phyloP scores from a whole-genome alignment of 2,797 vertebrate genomes.

The Pangasius krempfi region DNA sequence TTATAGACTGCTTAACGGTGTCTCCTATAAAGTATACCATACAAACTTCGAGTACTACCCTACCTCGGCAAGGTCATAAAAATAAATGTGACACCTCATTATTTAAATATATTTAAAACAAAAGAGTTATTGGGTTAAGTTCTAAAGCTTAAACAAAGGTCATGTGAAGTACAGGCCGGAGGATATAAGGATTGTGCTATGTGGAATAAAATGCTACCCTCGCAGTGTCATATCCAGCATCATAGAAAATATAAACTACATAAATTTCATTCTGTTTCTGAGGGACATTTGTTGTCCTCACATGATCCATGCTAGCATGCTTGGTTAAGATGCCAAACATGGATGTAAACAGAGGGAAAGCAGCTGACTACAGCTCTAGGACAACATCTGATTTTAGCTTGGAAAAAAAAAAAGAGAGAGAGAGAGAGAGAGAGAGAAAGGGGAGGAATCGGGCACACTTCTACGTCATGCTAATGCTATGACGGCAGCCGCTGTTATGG shows the following conservation, averaged over 20 bases:
- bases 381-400: slow-evolving; percentile 5
- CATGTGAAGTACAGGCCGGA: background rate
- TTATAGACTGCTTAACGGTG: background rate
- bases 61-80: background rate
- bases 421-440: no score
- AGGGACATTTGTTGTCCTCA: background rate
- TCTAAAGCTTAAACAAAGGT: background rate
- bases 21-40: background rate
- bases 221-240: background rate
- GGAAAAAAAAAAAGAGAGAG: background rate
- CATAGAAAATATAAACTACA: background rate
- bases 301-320: background rate
- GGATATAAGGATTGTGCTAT: background rate
- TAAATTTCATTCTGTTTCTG: background rate
- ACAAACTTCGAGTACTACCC: background rate
- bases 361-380: background rate
- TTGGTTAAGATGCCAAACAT: background rate
- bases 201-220: background rate
- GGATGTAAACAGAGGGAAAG: background rate
- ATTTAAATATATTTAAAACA: background rate
- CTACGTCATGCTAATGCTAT: background rate
- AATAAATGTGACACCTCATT: background rate
- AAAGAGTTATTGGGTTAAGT: background rate
- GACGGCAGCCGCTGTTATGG: slow-evolving; percentile 37
- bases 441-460: background rate